Evolutionary conservation across 2,797 vertebrate species (phyloP), one percentile per base, ranked within the genome.

Genomic region (Eurystomus glaucurus): DNA sequence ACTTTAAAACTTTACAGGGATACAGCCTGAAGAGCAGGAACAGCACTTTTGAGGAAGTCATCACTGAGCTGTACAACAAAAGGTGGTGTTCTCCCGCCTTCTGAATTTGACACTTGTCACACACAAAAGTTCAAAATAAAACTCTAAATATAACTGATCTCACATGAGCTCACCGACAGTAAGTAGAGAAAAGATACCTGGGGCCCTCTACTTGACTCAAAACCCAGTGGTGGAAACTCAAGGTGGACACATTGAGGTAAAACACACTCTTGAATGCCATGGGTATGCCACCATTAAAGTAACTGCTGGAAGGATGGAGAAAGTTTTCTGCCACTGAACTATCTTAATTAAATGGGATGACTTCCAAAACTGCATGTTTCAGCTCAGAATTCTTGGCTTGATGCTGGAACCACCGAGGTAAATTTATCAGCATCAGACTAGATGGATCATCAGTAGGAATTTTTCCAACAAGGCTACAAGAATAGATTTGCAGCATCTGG

Each of bases 71-170:
- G n/a, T 39, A 4, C 20, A 93, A 82, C 1, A 55, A 64, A 95
- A 83, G 43, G 48, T 8, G 57, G 14, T 0, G 4, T 14, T 22
- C 51, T 75, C 54, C 54, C 69, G 85, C 80, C 70, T 77, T 31
- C 6, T 2, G 57, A 85, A 62, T 85, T 61, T 76, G 75, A 88
- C 68, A 61, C 65, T 46, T 88, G 39, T 77, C 72, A 90, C 31
- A 62, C 6, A 28, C 3, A 1, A 12, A 89, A 77, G 48, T 85
- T 74, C 33, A 50, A 52, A 93, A 85, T 50, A 71, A 66, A 94
- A 87, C 31, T 54, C 46, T 61, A 81, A 88, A 61, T 90, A 95
- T 91, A 95, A 94, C 66, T 88, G 68, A 75, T 93, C 79, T 88
- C 83, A 85, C 43, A 37, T 35, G 48, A 87, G 57, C 78, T 61